Conservation (phyloP, 2,888 invertebrate species). For the Melieria omissa region DNA sequence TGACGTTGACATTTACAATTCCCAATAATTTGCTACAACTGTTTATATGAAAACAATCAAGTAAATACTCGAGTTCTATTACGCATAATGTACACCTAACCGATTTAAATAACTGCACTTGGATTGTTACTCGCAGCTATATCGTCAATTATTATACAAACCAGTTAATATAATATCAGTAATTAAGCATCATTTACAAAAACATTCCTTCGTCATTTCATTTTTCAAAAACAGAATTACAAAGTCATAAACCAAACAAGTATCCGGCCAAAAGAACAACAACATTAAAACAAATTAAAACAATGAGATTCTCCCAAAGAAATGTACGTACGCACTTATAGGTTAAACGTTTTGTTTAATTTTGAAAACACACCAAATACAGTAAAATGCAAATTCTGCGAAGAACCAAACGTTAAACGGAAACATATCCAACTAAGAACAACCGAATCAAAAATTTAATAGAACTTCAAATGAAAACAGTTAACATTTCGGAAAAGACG, state of each 20-base stretch:
- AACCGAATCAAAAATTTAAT: not conserved
- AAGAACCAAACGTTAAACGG: slow-evolving; percentile 11
- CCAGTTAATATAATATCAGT: slow-evolving; percentile 14
- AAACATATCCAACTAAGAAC: not conserved
- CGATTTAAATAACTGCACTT: no score
- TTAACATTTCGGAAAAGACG: not conserved
- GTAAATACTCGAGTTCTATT: no score
- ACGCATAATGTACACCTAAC: no score
- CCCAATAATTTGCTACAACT: no score
- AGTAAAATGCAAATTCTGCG: slow-evolving; percentile 26
- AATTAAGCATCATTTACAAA: slow-evolving; percentile 6
- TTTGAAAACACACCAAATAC: slow-evolving; percentile 29
- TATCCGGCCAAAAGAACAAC: slow-evolving; percentile 5
- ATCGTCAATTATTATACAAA: not conserved
- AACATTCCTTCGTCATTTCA: not conserved
- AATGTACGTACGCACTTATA: not conserved
- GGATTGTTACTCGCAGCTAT: no score
- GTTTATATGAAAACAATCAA: no score
- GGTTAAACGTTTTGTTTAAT: not conserved
- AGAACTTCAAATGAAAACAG: not conserved
- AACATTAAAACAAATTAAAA: slow-evolving; percentile 2
- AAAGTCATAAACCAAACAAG: not conserved
- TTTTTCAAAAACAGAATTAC: no score
- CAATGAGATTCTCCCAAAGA: not conserved
- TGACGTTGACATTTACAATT: no score